Evolutionary conservation across 1,140 invertebrate species (phyloP).

Genomic region (Sminthurinus signatus): DNA sequence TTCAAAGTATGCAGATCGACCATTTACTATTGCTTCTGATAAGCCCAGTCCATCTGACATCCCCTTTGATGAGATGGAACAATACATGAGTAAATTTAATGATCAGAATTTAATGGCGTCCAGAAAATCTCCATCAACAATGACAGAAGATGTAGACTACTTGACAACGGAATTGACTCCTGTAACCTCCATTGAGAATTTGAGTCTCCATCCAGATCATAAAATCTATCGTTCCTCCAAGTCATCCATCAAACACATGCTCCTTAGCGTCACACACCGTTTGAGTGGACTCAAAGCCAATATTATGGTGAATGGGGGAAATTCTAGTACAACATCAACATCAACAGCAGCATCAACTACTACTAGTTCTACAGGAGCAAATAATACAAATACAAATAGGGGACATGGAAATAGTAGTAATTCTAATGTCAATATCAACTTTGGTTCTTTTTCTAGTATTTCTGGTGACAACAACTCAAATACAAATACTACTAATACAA

Average conservation of each 20-base stretch:
- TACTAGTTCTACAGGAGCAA: not conserved
- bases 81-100: conserved; percentile 53
- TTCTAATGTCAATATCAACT: conserved; percentile 18
- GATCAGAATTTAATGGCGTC: conserved; percentile 51
- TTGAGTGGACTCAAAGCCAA: conserved; percentile 42
- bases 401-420: not conserved
- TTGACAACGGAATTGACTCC: conserved; percentile 49
- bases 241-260: conserved; percentile 47
- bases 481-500: not conserved
- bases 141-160: conserved; percentile 49
- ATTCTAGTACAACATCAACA: not conserved
- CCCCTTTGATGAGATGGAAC: conserved; percentile 53
- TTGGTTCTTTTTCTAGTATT: conserved; percentile 35
- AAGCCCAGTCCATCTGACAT: conserved; percentile 48
- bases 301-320: conserved; percentile 13
- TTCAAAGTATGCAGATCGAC: conserved; percentile 47
- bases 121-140: conserved; percentile 44
- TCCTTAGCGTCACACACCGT: conserved; percentile 47
- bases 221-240: conserved; percentile 61
- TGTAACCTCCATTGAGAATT: conserved; percentile 46
- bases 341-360: not conserved
- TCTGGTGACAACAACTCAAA: conserved; percentile 3
- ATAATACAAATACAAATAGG: not conserved
- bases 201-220: conserved; percentile 64
- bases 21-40: conserved; percentile 66